phyloP scores from a whole-genome alignment of 2,888 invertebrate species.

The Acleris cristana region DNA sequence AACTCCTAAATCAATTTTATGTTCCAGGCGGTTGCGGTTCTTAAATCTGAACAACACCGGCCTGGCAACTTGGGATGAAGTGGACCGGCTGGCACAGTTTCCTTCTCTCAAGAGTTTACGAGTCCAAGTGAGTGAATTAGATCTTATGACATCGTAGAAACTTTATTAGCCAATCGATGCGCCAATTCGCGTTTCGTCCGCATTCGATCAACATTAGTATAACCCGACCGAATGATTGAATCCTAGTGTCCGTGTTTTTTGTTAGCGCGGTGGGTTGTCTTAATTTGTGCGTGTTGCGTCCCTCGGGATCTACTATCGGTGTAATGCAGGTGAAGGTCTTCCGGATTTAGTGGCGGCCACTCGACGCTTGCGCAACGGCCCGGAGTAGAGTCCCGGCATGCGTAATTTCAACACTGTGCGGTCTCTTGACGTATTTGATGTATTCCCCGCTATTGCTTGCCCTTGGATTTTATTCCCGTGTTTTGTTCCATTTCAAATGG shows the following conservation, averaged over 20 bases:
- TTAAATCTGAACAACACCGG: constrained; percentile 94
- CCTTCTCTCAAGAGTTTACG: constrained; percentile 92
- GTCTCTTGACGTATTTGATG: constrained; percentile 22
- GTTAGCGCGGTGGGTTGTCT: constrained; percentile 41
- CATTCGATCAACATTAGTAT: constrained; percentile 33
- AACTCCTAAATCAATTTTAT: constrained; percentile 44
- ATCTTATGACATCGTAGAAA: constrained; percentile 20
- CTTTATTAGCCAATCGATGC: constrained; percentile 20
- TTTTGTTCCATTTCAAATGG: neutral
- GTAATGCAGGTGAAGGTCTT: constrained; percentile 79
- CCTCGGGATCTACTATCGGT: constrained; percentile 60
- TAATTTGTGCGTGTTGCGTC: constrained; percentile 52
- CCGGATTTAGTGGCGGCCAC: constrained; percentile 74
- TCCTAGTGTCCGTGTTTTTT: constrained; percentile 37
- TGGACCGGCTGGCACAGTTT: constrained; percentile 93
- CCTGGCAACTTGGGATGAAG: constrained; percentile 93
- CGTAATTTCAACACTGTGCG: constrained; percentile 58
- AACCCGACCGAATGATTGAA: constrained; percentile 44
- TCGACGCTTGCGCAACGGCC: constrained; percentile 70
- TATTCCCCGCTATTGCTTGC: constrained; percentile 4
- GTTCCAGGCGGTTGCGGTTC: constrained; percentile 87
- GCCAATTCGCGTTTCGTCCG: constrained; percentile 44
- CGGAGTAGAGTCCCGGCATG: constrained; percentile 52
- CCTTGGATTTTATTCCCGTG: constrained; percentile 13
- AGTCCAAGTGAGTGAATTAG: constrained; percentile 85